phyloP scores from a whole-genome alignment of 2,888 invertebrate genomes.

The Carabus problematicus region DNA sequence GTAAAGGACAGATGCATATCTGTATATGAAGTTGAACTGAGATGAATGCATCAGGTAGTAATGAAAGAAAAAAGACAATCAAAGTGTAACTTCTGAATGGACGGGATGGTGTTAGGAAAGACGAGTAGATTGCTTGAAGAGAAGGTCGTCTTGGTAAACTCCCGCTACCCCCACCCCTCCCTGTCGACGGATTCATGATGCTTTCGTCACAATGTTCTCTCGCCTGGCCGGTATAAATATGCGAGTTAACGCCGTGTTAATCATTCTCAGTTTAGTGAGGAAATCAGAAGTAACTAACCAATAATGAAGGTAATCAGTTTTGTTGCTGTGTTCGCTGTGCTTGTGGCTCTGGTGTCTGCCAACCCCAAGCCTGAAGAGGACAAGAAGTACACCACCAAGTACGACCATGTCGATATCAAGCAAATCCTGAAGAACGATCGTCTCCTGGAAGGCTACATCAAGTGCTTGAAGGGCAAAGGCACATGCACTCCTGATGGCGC shows the following conservation, averaged over 20 bases:
- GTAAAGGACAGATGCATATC: too few relatives aligned
- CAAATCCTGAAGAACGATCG: conserved; percentile 71
- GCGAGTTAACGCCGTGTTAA: conserved; percentile 11
- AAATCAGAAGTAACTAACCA: conserved; percentile 8
- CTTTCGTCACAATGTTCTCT: conserved; percentile 20
- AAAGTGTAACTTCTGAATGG: too few relatives aligned
- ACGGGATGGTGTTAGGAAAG: too few relatives aligned
- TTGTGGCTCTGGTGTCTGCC: conserved; percentile 4
- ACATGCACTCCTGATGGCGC: conserved; percentile 74
- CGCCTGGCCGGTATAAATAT: conserved; percentile 29
- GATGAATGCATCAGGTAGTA: too few relatives aligned
- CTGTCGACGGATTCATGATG: neutral
- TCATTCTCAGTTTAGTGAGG: conserved; percentile 6
- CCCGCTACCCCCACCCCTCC: neutral
- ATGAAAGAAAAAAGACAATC: too few relatives aligned
- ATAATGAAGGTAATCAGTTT: conserved; percentile 24
- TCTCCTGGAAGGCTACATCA: conserved; percentile 69
- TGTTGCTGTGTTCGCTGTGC: conserved; percentile 26
- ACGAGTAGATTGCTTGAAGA: neutral
- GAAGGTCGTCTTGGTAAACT: neutral
- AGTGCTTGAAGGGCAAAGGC: conserved; percentile 69
- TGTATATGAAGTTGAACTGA: too few relatives aligned
- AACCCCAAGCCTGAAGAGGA: conserved; percentile 22
- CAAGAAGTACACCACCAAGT: conserved; percentile 69
- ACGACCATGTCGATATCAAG: conserved; percentile 73